Evolutionary conservation across 2,888 invertebrate genomes (phyloP), one percentile per base, ranked within the genome.

Genomic region (Caradrina clavipalpis): DNA sequence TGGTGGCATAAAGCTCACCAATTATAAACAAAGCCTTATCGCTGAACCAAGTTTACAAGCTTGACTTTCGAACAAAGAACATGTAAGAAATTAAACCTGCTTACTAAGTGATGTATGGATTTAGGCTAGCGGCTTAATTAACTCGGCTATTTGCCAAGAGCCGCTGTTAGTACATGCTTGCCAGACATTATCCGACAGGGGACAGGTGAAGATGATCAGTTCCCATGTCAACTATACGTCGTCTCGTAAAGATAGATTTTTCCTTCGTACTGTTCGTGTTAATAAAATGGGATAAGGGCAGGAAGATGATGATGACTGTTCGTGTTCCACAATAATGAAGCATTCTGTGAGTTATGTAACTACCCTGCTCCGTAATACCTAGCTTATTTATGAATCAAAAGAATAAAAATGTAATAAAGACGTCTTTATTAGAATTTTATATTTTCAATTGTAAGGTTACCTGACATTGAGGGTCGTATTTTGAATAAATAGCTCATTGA

Each of bases 1-100:
- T 71, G 63, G 64, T 56, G 56, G 69, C 69, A 82, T 82, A 78
- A 84, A 73, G 81, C 73, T 80, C 60, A 71, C 75, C 71, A 82
- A 82, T 82, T 83, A 83, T 72, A 83, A 82, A 83, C 83, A 83
- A 83, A 63, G 63, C 60, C 73, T 80, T 84, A 84, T 76, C 81
- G 74, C 51, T 75, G 42, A 73, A 78, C 72, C 51, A 51, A 83
- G 76, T 85, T 76, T 73, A 74, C 73, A 73, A 81, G 73, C 68
- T 6, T 74, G 66, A 80, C 63, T 71, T 69, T 74, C 31, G 50
- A 73, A 83, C 78, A 78, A 85, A 74, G 74, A 76, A 73, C 78
- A 71, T 57, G 71, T 70, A 68, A 68, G 80, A 60, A 76, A 68
- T 79, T 67, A 68, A 81, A 73, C 69, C 71, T 45, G 66, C 61